These are phyloP conservation scores for Diaphora mendica DNA, from an alignment of 2,888 invertebrate genomes.

Conservation along the genomic window DNA sequence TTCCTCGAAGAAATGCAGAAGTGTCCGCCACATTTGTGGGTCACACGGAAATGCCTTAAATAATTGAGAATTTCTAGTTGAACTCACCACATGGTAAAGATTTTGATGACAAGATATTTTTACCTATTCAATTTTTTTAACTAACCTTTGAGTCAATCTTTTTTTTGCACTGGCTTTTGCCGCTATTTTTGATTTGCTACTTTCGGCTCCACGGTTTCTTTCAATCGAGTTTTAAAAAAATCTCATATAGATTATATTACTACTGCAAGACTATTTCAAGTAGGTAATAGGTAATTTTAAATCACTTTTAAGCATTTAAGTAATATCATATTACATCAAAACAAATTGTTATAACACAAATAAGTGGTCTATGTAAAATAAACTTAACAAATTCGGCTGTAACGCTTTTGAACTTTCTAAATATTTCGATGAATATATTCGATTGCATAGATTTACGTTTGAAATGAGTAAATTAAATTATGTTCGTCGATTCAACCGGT, in stretches of 20 bases:
- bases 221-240: background rate
- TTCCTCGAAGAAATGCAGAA: background rate
- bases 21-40: background rate
- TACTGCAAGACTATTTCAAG: background rate
- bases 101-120: no score
- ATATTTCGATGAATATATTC: constrained; percentile 6
- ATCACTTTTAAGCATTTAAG: background rate
- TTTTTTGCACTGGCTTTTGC: background rate
- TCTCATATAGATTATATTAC: background rate
- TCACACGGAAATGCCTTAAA: background rate
- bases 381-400: background rate
- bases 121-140: background rate
- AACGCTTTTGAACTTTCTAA: constrained; percentile 15
- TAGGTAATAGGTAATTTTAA: no score
- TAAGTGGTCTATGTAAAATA: background rate
- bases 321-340: background rate
- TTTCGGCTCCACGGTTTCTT: background rate
- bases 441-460: constrained; percentile 5
- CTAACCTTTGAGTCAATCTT: background rate
- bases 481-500: constrained; percentile 30
- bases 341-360: constrained; percentile 3
- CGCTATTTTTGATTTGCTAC: background rate
- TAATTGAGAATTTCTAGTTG: background rate
- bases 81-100: background rate
- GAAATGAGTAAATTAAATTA: constrained; percentile 17